Evolutionary conservation across 2,797 vertebrate species (phyloP).

Genomic region (Halcyon badia): DNA sequence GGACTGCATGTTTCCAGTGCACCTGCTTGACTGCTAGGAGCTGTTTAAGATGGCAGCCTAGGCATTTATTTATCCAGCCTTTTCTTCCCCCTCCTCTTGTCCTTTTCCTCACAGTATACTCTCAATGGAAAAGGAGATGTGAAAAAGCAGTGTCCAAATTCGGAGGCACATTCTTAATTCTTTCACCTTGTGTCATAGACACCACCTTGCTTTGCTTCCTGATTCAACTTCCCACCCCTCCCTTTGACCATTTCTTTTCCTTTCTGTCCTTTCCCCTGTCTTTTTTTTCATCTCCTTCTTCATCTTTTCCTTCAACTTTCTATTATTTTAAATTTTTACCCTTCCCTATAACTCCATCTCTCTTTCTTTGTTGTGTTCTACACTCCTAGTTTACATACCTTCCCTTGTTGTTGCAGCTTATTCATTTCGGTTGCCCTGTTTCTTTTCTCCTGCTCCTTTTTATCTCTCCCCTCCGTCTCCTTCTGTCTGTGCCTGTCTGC

Average conservation of each 20-base stretch:
- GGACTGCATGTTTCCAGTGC: background rate
- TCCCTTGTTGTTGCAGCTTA: background rate
- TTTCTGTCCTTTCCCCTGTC: background rate
- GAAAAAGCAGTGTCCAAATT: background rate
- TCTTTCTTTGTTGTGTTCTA: background rate
- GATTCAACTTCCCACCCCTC: background rate
- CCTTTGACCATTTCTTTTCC: background rate
- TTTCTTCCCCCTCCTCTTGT: background rate
- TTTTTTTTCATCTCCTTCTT: background rate
- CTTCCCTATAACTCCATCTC: background rate
- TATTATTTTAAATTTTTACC: background rate
- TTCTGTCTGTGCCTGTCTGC: constrained; percentile 43
- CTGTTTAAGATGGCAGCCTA: constrained; percentile 18
- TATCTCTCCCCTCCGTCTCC: background rate
- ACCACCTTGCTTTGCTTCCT: background rate
- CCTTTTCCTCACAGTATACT: background rate
- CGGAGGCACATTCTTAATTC: background rate
- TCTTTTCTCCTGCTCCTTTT: background rate
- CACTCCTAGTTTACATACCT: background rate
- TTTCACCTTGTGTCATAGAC: background rate
- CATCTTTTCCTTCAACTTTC: background rate
- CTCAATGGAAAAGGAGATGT: background rate
- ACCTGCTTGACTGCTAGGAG: background rate
- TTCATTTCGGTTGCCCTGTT: background rate
- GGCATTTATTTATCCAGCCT: background rate